Evolutionary conservation across 2,888 invertebrate species (phyloP).

Genomic region (Pterobdella sp.): DNA sequence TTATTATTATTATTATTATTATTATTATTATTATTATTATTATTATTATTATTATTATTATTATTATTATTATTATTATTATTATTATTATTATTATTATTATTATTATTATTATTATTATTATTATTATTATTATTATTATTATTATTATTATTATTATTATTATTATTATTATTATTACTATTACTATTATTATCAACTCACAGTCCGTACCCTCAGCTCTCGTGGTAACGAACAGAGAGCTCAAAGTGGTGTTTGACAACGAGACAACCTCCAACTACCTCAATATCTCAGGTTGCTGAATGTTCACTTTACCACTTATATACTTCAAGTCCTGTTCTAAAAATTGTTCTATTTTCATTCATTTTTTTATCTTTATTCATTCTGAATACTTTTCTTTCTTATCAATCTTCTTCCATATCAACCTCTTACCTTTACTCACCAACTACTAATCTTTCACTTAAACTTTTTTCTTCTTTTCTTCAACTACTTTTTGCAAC

Average conservation of each 20-base stretch:
- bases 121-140: not conserved
- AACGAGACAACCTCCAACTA: conserved; percentile 11
- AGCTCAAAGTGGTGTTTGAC: not conserved
- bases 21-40: not conserved
- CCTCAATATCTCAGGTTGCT: not conserved
- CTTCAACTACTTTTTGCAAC: not conserved
- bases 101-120: not conserved
- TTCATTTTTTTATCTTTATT: not conserved
- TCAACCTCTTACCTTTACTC: not conserved
- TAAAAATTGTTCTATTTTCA: not conserved
- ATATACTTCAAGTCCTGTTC: not conserved
- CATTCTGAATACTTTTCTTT: not conserved
- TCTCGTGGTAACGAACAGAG: not conserved
- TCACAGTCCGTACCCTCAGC: not conserved
- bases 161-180: conserved; percentile 4
- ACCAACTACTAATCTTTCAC: not conserved
- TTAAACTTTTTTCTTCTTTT: not conserved
- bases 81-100: not conserved
- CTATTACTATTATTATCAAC: conserved; percentile 9
- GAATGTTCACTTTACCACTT: not conserved
- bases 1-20: not conserved
- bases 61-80: not conserved
- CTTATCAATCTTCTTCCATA: not conserved
- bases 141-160: not conserved
- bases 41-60: not conserved